Evolutionary conservation across 2,113 vertebrate genomes (phyloP), one percentile per base, ranked within the genome.

Genomic region (Pangasianodon gigas): DNA sequence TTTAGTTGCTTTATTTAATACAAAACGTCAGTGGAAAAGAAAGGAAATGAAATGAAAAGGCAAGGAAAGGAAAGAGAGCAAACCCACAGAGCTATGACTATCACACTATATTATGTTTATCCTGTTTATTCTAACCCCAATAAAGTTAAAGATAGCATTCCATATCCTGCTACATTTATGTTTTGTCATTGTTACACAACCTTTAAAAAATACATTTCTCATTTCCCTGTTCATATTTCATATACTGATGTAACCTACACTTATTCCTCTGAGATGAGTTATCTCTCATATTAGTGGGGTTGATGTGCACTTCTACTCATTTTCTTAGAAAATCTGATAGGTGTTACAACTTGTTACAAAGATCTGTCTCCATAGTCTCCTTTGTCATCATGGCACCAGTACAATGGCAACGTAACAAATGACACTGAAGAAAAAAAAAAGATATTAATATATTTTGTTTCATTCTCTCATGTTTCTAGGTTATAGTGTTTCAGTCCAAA

Each of bases 401-500:
- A 65, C 2, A 65, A 65, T 3, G 62, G 16, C 56, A 21, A 67
- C 29, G 3, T 10, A 29, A 26, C 62, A 29, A 65, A 65, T 65
- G 62, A 65, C 62, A 65, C 26, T 1, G 56, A 21, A 58, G 56
- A 18, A 29, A 65, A 65, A 69, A 32, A 32, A 32, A 14, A 4
- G 10, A n/a, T 16, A 71, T 37, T 18, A 2, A 37, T n/a, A n/a
- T 32, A 71, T 37, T 37, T 37, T 32, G 29, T 32, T 69, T 69
- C 3, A 67, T 71, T 16, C 18, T 3, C 37, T 75, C 41, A 44
- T 21, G 71, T 75, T 75, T 71, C 32, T 44, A 69, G 29, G n/a
- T 69, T 69, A 32, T 69, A 44, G 37, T 44, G 37, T 80, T 86
- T 82, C 26, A 26, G 48, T 87, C 91, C 62, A 67, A 65, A 85